Conservation (phyloP, 2,113 vertebrate genomes). For the Nymphicus hollandicus region DNA sequence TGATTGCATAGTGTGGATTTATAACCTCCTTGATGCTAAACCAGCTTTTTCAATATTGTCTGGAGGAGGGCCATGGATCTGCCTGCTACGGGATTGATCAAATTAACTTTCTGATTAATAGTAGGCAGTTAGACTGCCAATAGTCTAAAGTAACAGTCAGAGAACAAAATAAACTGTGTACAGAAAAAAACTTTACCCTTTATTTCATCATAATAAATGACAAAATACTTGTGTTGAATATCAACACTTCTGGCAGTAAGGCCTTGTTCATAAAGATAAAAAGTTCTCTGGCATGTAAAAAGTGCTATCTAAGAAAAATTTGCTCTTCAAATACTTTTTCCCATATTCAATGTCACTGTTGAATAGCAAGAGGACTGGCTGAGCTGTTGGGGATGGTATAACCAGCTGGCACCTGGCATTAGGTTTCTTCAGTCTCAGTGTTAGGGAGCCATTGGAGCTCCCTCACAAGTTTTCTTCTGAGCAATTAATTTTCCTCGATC, state of each 20-base stretch:
- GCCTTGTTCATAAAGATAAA: background rate
- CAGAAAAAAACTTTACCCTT: background rate
- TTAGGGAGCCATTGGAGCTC: background rate
- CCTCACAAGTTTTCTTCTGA: background rate
- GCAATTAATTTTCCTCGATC: background rate
- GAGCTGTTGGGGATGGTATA: background rate
- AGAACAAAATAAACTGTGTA: background rate
- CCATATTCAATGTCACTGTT: background rate
- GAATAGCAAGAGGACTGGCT: background rate
- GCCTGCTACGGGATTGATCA: background rate
- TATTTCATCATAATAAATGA: background rate
- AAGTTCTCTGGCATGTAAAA: background rate
- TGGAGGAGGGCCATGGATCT: background rate
- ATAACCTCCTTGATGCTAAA: background rate
- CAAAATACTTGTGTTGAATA: background rate
- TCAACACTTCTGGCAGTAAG: background rate
- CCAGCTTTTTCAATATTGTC: background rate
- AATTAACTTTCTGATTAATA: conserved; percentile 3
- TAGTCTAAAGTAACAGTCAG: background rate
- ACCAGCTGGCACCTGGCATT: background rate
- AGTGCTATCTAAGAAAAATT: background rate
- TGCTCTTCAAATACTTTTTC: background rate
- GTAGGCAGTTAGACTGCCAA: background rate
- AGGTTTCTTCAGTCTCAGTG: background rate
- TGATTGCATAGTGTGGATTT: background rate